A percentile compares a stretch with the other conserved stretches of the same genome.
Evolutionary conservation across 2,113 vertebrate species (phyloP).

Genomic region (Chloroceryle aenea): DNA sequence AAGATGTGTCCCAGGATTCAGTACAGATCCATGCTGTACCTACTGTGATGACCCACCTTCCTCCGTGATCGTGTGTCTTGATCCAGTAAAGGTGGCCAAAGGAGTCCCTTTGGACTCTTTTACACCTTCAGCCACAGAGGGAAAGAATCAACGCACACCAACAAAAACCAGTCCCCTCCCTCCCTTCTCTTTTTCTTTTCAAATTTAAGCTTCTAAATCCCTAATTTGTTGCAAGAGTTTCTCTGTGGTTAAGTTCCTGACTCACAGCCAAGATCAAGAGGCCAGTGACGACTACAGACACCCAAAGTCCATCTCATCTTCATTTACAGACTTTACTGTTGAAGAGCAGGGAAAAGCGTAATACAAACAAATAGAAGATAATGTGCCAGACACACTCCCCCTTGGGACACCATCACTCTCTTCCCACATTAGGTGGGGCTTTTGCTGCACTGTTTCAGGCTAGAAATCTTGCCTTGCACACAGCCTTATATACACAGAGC

Average conservation of each 20-base stretch:
- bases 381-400: not conserved
- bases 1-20: not conserved
- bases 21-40: not conserved
- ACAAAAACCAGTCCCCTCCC: not conserved
- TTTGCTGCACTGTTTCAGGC: slow-evolving; percentile 2
- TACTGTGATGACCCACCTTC: not conserved
- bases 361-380: slow-evolving; percentile 32
- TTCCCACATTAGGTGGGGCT: slow-evolving; percentile 38
- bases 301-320: not conserved
- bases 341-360: not conserved
- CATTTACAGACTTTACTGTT: not conserved
- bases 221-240: not conserved
- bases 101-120: not conserved
- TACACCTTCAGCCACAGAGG: not conserved
- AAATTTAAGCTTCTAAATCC: not conserved
- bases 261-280: slow-evolving; percentile 29
- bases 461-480: not conserved
- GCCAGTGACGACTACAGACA: not conserved
- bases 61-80: not conserved
- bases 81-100: not conserved
- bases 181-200: not conserved
- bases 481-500: not conserved
- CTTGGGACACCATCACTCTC: not conserved
- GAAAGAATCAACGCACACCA: not conserved
- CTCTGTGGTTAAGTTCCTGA: not conserved